A percentile compares a stretch with the other conserved stretches of the same genome.
These are phyloP conservation scores for Cataglyphis livida DNA, from an alignment of 2,888 invertebrate genomes.

Conservation along the genomic window DNA sequence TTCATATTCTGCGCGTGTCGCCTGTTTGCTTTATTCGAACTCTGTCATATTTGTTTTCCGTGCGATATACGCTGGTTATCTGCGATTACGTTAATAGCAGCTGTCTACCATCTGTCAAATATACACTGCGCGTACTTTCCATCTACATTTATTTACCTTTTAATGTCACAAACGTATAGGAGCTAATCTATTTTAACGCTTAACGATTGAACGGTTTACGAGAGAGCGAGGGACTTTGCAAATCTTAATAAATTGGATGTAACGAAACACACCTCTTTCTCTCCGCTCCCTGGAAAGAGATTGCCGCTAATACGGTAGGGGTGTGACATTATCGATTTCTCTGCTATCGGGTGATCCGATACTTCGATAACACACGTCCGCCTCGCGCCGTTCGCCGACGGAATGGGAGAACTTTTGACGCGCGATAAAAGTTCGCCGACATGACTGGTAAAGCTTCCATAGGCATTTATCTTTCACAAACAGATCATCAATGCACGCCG, in stretches of 20 bases:
- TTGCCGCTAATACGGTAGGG: conserved; percentile 54
- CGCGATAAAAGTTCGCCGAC: conserved; percentile 65
- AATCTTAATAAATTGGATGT: conserved; percentile 62
- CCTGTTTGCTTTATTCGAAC: not conserved
- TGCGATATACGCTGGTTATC: not conserved
- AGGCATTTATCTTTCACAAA: conserved; percentile 44
- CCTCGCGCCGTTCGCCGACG: conserved; percentile 42
- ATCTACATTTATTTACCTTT: not conserved
- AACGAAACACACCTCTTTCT: conserved; percentile 48
- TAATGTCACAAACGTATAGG: not conserved
- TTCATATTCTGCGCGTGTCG: not conserved
- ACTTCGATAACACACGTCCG: conserved; percentile 63
- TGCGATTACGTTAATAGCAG: not conserved
- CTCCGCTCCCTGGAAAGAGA: conserved; percentile 5
- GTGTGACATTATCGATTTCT: conserved; percentile 69
- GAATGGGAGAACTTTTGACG: conserved; percentile 64
- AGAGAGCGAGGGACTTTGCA: not conserved
- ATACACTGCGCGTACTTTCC: not conserved
- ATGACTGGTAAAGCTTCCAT: conserved; percentile 39
- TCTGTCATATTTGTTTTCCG: not conserved
- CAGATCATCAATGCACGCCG: conserved; percentile 36
- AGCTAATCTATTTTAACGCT: not conserved
- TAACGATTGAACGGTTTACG: conserved; percentile 1
- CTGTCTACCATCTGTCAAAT: not conserved
- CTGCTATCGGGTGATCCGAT: conserved; percentile 69